These are phyloP conservation scores for Lordiphosa stackelbergi DNA, from an alignment of 1,140 invertebrate species.

Conservation along the genomic window DNA sequence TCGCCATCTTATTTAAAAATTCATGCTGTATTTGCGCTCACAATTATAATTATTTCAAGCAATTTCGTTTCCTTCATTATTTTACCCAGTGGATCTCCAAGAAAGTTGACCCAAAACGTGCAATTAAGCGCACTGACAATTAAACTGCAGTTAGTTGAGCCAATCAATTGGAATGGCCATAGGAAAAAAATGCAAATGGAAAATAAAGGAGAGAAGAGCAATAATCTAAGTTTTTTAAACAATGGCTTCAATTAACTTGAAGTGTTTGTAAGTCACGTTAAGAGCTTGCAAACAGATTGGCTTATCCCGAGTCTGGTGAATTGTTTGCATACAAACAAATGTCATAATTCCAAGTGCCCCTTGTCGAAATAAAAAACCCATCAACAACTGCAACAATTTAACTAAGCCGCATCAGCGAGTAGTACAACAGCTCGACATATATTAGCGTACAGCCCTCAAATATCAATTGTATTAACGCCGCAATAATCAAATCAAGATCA, in stretches of 20 bases:
- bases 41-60: constrained; percentile 72
- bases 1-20: constrained; percentile 36
- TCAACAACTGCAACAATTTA: constrained; percentile 58
- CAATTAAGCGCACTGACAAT: constrained; percentile 51
- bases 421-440: not conserved
- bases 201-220: not conserved
- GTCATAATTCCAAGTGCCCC: constrained; percentile 28
- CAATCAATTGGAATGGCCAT: constrained; percentile 21
- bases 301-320: constrained; percentile 31
- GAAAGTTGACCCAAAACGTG: constrained; percentile 15
- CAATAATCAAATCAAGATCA: constrained; percentile 72
- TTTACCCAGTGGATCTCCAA: constrained; percentile 11
- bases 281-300: constrained; percentile 32
- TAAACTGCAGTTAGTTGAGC: constrained; percentile 37
- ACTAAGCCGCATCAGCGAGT: constrained; percentile 51
- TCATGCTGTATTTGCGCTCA: constrained; percentile 49
- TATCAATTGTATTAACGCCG: constrained; percentile 71
- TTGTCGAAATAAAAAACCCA: constrained; percentile 53
- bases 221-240: constrained; percentile 15
- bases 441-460: constrained; percentile 41
- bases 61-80: constrained; percentile 43
- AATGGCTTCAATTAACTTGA: constrained; percentile 41
- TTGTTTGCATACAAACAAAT: constrained; percentile 45
- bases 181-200: constrained; percentile 7
- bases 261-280: constrained; percentile 29